Evolutionary conservation across 1,140 invertebrate species (phyloP), one percentile per base, ranked within the genome.

Genomic region (Cotesia glomerata): DNA sequence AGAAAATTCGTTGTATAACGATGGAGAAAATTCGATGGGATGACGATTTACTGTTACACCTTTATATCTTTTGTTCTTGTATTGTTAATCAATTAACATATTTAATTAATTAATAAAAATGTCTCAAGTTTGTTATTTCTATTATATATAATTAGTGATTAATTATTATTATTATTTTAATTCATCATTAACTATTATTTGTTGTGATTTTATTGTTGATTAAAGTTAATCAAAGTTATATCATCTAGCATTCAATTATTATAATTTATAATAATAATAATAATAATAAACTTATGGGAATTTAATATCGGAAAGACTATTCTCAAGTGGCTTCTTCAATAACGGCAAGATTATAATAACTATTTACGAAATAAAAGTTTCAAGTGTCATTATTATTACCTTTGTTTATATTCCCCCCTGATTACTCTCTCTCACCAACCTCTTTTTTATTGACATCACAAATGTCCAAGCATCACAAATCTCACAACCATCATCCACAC

Each of bases 1-100:
- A 71, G 34, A 72, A 75, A 72, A 75, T 75, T 73, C 74, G 74
- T 75, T 75, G 74, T 73, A 26, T 26, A 73, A 61, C 69, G 49
- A 71, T 75, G 71, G 64, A 73, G 68, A 71, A 71, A 62, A 71
- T 58, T 73, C 45, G 32, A 72, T 39, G 39, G 70, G 59, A 72
- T 64, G 51, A 54, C 62, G 49, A 64, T 71, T 54, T n/a, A 54
- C 2, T 16, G 5, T 7, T 0, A n/a, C 52, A 54, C 11, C 39
- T 45, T 8, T 51, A 5, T 66, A 18, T 9, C 26, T 66, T 49
- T 51, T 14, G n/a, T 14, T 7, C 51, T 49, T 52, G n/a, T 2
- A 26, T 2, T 26, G 26, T 52, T 51, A 5, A 5, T 56, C 18
- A n/a, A 34, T 56, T 51, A 34, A 14, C 45, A 14, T 51, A 66